Conservation (phyloP, 2,888 invertebrate species). For the Heliconius ismenius region DNA sequence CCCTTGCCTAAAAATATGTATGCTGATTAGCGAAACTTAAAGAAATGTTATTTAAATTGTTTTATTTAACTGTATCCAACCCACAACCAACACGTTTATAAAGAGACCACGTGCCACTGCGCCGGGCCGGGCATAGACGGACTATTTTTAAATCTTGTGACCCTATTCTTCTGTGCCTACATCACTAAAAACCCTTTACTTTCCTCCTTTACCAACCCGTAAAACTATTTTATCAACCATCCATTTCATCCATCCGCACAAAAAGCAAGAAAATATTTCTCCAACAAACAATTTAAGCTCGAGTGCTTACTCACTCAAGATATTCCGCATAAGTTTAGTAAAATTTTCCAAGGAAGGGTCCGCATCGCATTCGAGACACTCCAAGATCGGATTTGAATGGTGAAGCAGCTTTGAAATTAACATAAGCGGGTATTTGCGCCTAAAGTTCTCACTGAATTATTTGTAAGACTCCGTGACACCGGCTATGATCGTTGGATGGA, state of each 20-base stretch:
- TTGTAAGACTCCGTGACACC: constrained; percentile 55
- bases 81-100: too few species aligned
- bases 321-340: constrained; percentile 47
- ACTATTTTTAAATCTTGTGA: not conserved
- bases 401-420: constrained; percentile 71
- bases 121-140: not conserved
- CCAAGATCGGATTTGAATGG: constrained; percentile 71
- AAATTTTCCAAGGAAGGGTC: constrained; percentile 51
- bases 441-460: constrained; percentile 72
- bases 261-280: constrained; percentile 24
- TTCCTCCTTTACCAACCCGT: not conserved
- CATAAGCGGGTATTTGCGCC: constrained; percentile 77
- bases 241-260: not conserved
- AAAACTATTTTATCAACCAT: not conserved
- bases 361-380: constrained; percentile 55
- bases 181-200: too few species aligned
- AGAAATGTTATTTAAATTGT: not conserved
- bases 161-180: not conserved
- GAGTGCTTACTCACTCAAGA: constrained; percentile 27
- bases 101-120: too few species aligned
- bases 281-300: constrained; percentile 21
- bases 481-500: constrained; percentile 44
- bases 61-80: too few species aligned
- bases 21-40: not conserved
- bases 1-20: too few species aligned